A percentile compares a stretch with the other conserved stretches of the same genome.
These are phyloP conservation scores for Hesperophylax magnus DNA, from an alignment of 1,140 invertebrate species.

Conservation along the genomic window DNA sequence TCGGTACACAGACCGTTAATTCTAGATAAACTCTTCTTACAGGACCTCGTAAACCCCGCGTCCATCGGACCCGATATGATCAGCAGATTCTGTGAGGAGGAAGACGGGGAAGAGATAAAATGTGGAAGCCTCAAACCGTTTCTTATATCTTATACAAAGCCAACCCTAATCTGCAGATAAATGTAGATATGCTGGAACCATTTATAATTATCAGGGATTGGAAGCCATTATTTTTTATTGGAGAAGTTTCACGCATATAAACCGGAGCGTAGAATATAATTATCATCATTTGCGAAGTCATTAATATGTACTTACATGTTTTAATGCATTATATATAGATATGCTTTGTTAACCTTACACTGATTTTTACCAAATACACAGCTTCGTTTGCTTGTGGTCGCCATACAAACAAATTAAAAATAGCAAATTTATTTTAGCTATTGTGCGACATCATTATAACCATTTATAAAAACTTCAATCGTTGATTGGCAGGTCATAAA, in stretches of 20 bases:
- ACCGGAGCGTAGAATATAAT: background rate
- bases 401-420: too few relatives aligned
- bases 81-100: background rate
- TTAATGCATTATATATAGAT: too few relatives aligned
- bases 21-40: slow-evolving; percentile 40
- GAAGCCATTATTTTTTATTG: background rate
- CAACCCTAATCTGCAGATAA: background rate
- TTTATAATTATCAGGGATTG: slow-evolving; percentile 11
- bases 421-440: too few relatives aligned
- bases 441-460: too few relatives aligned
- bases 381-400: too few relatives aligned
- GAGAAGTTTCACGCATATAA: too few relatives aligned
- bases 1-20: slow-evolving; percentile 33
- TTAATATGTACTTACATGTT: too few relatives aligned
- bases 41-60: slow-evolving; percentile 30
- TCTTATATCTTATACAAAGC: background rate
- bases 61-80: slow-evolving; percentile 30
- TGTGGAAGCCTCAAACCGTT: background rate
- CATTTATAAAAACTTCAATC: too few relatives aligned
- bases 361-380: too few relatives aligned
- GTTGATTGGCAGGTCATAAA: too few relatives aligned
- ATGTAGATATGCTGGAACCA: background rate
- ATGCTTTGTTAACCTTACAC: too few relatives aligned
- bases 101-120: background rate
- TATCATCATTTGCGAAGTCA: too few relatives aligned